These are phyloP conservation scores for Matsumyia berberina DNA, from an alignment of 2,888 invertebrate genomes.

Conservation along the genomic window DNA sequence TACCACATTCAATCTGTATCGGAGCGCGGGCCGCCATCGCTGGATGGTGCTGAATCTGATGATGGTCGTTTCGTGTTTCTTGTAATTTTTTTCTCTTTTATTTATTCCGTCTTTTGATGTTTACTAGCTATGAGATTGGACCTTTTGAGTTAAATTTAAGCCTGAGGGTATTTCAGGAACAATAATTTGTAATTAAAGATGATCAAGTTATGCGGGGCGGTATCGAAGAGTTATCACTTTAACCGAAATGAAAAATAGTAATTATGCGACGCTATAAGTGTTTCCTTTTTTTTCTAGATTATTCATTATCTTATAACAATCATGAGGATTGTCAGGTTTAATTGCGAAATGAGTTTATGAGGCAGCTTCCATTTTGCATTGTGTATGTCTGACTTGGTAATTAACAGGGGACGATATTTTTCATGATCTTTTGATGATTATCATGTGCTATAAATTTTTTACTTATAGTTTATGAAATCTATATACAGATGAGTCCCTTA, in stretches of 20 bases:
- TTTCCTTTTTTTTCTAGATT: background rate
- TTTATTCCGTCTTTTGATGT: background rate
- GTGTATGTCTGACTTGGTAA: no score
- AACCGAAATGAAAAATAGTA: constrained; percentile 51
- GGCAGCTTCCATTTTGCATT: no score
- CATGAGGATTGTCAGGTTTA: no score
- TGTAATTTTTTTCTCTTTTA: constrained; percentile 8
- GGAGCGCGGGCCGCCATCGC: constrained; percentile 7
- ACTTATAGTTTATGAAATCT: no score
- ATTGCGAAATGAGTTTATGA: no score
- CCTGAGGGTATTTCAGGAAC: constrained; percentile 25
- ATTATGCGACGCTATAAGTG: constrained; percentile 1
- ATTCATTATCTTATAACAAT: no score
- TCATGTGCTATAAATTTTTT: no score
- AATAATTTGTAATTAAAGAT: constrained; percentile 58
- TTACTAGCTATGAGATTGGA: background rate
- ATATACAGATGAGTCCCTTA: no score
- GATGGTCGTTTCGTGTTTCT: constrained; percentile 44
- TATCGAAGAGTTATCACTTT: constrained; percentile 68
- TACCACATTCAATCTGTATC: constrained; percentile 47
- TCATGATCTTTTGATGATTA: no score
- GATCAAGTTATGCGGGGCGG: constrained; percentile 66
- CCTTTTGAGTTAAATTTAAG: constrained; percentile 2
- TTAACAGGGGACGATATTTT: no score
- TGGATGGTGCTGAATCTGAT: constrained; percentile 26